These are phyloP conservation scores for Salvelinus namaycush DNA, from an alignment of 2,113 vertebrate genomes.

Conservation along the genomic window DNA sequence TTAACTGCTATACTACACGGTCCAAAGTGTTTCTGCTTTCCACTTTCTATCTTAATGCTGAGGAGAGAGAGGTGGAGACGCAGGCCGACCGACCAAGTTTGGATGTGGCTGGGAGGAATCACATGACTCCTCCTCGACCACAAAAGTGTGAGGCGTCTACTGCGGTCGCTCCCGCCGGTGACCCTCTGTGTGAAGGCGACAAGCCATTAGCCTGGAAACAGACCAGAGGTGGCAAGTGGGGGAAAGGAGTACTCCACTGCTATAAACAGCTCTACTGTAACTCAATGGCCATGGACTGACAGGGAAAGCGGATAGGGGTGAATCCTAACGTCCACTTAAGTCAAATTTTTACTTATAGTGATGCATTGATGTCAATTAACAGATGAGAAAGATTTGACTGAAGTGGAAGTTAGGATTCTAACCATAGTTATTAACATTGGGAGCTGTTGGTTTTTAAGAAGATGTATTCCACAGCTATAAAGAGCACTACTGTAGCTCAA, in stretches of 20 bases:
- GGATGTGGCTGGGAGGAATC: constrained; percentile 15
- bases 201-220: constrained; percentile 14
- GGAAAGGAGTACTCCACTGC: neutral
- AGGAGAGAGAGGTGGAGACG: neutral
- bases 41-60: neutral
- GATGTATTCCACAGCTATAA: neutral
- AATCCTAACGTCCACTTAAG: no score
- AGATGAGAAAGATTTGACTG: no score
- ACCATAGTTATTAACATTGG: neutral
- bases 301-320: neutral
- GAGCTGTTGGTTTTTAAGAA: neutral
- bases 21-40: no score
- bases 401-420: no score
- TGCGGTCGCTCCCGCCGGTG: neutral
- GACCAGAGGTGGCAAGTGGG: constrained; percentile 8
- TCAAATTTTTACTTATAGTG: no score
- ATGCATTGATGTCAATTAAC: no score
- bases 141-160: constrained; percentile 21
- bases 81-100: neutral
- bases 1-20: neutral
- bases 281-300: neutral
- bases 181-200: neutral
- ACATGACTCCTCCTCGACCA: constrained; percentile 18
- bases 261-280: neutral
- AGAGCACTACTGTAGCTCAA: neutral